Evolutionary conservation across 2,113 vertebrate genomes (phyloP).

Genomic region (Sinocyclocheilus anshuiensis): DNA sequence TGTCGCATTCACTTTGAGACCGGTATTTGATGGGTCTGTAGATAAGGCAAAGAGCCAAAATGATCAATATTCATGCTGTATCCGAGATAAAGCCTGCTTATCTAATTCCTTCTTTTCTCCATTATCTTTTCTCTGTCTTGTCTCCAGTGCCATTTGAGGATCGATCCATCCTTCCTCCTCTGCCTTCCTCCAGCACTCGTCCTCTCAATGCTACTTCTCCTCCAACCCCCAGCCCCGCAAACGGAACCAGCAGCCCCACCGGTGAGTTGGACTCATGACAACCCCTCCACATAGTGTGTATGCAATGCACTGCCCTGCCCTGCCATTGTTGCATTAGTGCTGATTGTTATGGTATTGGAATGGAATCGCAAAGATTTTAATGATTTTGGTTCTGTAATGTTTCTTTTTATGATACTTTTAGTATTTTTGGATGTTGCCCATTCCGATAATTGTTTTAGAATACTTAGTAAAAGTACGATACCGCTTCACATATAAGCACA

Average conservation of each 20-base stretch:
- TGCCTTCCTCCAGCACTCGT: conserved; percentile 35
- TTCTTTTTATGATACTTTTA: background rate
- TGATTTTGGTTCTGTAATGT: background rate
- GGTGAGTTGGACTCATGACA: conserved; percentile 66
- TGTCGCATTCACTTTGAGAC: background rate
- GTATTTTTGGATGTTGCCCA: background rate
- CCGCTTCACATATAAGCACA: too few relatives aligned
- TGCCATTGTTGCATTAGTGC: background rate
- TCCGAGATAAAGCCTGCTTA: background rate
- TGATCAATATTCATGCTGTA: background rate
- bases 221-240: conserved; percentile 53
- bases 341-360: background rate
- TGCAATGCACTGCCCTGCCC: background rate
- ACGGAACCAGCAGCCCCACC: conserved; percentile 61
- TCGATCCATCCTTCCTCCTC: conserved; percentile 53
- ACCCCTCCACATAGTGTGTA: background rate
- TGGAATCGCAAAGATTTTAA: background rate
- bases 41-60: background rate
- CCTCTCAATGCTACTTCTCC: conserved; percentile 57
- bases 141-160: conserved; percentile 67
- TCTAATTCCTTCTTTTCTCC: conserved; percentile 1
- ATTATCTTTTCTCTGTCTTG: conserved; percentile 22
- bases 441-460: background rate
- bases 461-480: background rate
- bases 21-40: background rate